Base-by-base conservation (phyloP, 2,888 invertebrate species). In the Leptinotarsa tumamoca region DNA sequence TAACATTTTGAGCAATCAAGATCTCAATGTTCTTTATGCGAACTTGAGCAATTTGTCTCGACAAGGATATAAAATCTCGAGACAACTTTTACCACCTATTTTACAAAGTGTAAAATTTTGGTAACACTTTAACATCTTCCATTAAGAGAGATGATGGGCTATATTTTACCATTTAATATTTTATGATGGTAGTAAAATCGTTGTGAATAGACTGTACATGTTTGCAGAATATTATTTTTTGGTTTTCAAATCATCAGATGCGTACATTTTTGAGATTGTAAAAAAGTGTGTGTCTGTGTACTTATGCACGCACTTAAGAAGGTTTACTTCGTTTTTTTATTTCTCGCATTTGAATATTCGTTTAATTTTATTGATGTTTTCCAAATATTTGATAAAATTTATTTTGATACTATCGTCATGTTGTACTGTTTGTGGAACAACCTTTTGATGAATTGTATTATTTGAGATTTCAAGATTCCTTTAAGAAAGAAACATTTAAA, bases 71-170 rank as follows among this genome's bases (percentile, higher is more conserved):
- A 71, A 74, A 73, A 61, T 61, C 68, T 27, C n/a, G 10, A 33
- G 72, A 68, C 52, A 78, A 78, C 71, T 75, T 79, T 80, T 78
- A 81, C 79, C 80, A 79, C 81, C 80, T 73, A 77, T 79, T 80
- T 80, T 77, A 81, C 80, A 83, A 80, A 80, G 81, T 82, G 81
- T 79, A 80, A 82, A 80, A 80, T 73, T 80, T 80, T 77, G 75
- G 71, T 71, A 76, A 76, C 76, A 76, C 68, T 71, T 79, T 81
- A 77, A 75, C 74, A 74, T 68, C 61, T 50, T 52, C 68, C 74
- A 76, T 78, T 70, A 27, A 27, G 61, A 67, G 66, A 68, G 61
- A 76, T 68, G 76, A 78, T 78, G 72, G 67, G 73, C 56, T 74
- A 74, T 80, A 78, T 79, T 78, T 81, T 80, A 76, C 72, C 76